Evolutionary conservation across 2,888 invertebrate genomes (phyloP).

Genomic region (Drosophila imparisetae): DNA sequence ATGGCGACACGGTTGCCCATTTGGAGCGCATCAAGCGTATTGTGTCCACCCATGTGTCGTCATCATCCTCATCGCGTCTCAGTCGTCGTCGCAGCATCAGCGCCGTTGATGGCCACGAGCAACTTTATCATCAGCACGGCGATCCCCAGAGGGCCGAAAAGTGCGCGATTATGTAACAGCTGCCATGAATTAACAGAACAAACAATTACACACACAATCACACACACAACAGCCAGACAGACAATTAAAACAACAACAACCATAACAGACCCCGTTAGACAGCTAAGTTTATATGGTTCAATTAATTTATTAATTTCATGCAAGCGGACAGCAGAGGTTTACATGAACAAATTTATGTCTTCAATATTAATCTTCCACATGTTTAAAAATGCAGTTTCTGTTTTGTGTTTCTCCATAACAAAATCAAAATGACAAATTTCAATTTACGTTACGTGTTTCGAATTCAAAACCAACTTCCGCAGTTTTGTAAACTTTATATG

Average conservation of each 20-base stretch:
- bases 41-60: conserved; percentile 87
- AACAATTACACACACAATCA: conserved; percentile 16
- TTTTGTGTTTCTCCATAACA: conserved; percentile 32
- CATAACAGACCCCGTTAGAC: neutral
- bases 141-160: conserved; percentile 83
- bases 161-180: conserved; percentile 82
- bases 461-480: conserved; percentile 19
- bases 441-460: conserved; percentile 51
- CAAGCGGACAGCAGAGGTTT: conserved; percentile 7
- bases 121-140: conserved; percentile 84
- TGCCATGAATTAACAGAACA: conserved; percentile 20
- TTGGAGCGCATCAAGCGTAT: conserved; percentile 88
- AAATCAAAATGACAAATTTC: conserved; percentile 35
- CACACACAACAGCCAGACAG: conserved; percentile 10
- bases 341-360: conserved; percentile 36
- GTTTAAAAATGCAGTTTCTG: conserved; percentile 39
- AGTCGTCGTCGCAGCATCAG: conserved; percentile 77
- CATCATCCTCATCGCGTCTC: conserved; percentile 44
- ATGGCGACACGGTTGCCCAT: conserved; percentile 91
- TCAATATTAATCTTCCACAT: conserved; percentile 25
- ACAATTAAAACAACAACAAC: neutral
- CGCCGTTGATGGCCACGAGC: conserved; percentile 81
- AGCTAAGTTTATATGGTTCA: conserved; percentile 34
- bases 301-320: conserved; percentile 54
- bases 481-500: conserved; percentile 70